A percentile compares a stretch with the other conserved stretches of the same genome.
Evolutionary conservation across 2,888 invertebrate species (phyloP).

Genomic region (Nemurella pictetii): DNA sequence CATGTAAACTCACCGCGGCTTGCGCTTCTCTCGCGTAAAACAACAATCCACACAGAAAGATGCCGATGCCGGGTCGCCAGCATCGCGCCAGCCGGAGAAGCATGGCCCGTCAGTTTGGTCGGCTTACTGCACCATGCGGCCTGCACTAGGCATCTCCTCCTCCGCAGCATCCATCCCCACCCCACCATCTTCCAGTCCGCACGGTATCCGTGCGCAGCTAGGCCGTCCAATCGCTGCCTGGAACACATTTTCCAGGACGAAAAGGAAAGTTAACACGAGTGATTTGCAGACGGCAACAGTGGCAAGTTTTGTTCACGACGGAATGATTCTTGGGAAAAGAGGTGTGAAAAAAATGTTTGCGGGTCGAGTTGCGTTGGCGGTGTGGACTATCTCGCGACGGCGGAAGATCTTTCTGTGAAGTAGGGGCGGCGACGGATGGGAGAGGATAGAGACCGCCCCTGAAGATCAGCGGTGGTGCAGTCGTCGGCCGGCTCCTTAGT

Average conservation of each 20-base stretch:
- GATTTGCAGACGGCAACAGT: neutral
- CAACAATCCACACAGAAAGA: neutral
- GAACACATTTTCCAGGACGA: neutral
- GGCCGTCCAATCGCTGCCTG: slow-evolving; percentile 3
- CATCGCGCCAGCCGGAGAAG: slow-evolving; percentile 21
- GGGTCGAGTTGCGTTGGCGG: neutral
- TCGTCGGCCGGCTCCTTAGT: slow-evolving; percentile 22
- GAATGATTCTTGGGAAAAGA: neutral
- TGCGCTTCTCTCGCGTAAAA: slow-evolving; percentile 11
- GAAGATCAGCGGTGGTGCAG: slow-evolving; percentile 24
- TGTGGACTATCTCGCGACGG: neutral
- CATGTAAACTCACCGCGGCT: slow-evolving; percentile 22
- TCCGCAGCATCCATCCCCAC: slow-evolving; percentile 25
- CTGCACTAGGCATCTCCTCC: slow-evolving; percentile 11
- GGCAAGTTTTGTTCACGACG: neutral
- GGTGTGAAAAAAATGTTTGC: neutral
- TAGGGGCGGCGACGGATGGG: slow-evolving; percentile 3
- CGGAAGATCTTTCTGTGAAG: neutral
- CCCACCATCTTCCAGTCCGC: neutral
- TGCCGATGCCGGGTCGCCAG: neutral
- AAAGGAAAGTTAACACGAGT: neutral
- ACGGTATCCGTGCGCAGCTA: neutral
- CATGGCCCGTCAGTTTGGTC: slow-evolving; percentile 28
- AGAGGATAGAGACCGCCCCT: slow-evolving; percentile 16
- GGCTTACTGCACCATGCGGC: slow-evolving; percentile 28